A percentile compares a stretch with the other conserved stretches of the same genome.
Evolutionary conservation across 2,888 invertebrate genomes (phyloP).

Genomic region (Aricia artaxerxes): DNA sequence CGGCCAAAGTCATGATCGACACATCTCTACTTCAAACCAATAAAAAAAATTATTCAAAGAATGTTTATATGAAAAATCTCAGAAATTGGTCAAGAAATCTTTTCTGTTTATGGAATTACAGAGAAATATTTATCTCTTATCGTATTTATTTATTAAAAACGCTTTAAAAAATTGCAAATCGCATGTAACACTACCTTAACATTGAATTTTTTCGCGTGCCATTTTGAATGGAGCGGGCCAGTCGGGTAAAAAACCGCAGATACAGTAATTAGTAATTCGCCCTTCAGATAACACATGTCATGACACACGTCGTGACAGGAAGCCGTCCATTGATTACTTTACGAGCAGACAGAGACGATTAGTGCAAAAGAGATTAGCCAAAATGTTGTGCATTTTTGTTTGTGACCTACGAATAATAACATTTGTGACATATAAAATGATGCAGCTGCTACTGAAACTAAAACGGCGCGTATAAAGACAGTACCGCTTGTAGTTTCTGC

Average conservation of each 20-base stretch:
- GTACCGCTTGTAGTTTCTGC: too few relatives aligned
- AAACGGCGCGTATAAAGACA: too few relatives aligned
- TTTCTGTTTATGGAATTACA: too few relatives aligned
- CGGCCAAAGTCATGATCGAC: too few relatives aligned
- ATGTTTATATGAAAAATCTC: too few relatives aligned
- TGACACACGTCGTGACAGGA: conserved; percentile 23
- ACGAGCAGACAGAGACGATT: conserved; percentile 4
- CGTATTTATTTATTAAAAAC: too few relatives aligned
- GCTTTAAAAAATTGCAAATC: background rate
- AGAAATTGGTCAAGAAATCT: too few relatives aligned
- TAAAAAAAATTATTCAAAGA: too few relatives aligned
- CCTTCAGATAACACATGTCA: conserved; percentile 18
- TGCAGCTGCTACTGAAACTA: background rate
- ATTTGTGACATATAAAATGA: background rate
- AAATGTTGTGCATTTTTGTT: background rate
- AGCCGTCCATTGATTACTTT: conserved; percentile 18
- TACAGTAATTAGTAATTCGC: conserved; percentile 15
- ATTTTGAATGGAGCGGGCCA: conserved; percentile 10
- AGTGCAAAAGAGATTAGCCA: conserved; percentile 5
- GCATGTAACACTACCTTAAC: background rate
- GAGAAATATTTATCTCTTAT: too few relatives aligned
- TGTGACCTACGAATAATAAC: background rate
- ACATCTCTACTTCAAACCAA: too few relatives aligned
- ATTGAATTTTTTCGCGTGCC: background rate
- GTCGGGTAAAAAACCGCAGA: conserved; percentile 20